Percentiles rank a stretch among this genome's conserved stretches.
Evolutionary conservation across 2,113 vertebrate genomes (phyloP).

Genomic region (zebrafish (Danio rerio)): GRCz12tu NC_133182.1:39928001-39928500

Average conservation of each 20-base stretch:
- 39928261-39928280: not conserved
- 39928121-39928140: no score
- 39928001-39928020: no score
- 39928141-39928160: not conserved
- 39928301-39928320: not conserved
- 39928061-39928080: no score
- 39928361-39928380: slow-evolving; percentile 2
- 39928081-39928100: no score
- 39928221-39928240: slow-evolving; percentile 32
- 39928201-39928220: slow-evolving; percentile 31
- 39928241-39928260: slow-evolving; percentile 35
- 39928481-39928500: no score
- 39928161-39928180: slow-evolving; percentile 40
- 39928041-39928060: no score
- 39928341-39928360: slow-evolving; percentile 25
- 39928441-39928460: not conserved
- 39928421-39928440: not conserved
- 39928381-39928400: slow-evolving; percentile 14
- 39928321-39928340: slow-evolving; percentile 29
- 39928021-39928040: no score
- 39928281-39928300: not conserved
- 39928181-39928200: slow-evolving; percentile 9
- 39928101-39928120: no score
- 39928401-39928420: slow-evolving; percentile 36
- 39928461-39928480: no score